Percentiles rank a stretch among this genome's conserved stretches.
phyloP scores from a whole-genome alignment of 2,797 vertebrate genomes.

The Carapus acus region DNA sequence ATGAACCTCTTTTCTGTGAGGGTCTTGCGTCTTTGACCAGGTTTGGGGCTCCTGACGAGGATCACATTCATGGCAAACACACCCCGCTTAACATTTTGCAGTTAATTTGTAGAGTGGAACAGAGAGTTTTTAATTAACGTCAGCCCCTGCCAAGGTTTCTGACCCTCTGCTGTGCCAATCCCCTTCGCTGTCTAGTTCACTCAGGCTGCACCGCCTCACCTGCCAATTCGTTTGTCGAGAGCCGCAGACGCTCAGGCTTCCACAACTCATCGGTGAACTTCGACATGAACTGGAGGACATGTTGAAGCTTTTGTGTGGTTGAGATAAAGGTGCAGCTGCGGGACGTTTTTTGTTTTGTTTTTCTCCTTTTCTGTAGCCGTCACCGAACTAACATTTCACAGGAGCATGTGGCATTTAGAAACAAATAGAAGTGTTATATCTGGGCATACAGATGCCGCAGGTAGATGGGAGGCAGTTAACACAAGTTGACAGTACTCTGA shows the following conservation, averaged over 20 bases:
- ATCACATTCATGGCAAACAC: slow-evolving; percentile 41
- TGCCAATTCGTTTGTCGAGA: slow-evolving; percentile 52
- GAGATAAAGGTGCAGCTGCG: slow-evolving; percentile 31
- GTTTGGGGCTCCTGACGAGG: slow-evolving; percentile 40
- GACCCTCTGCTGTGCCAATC: slow-evolving; percentile 33
- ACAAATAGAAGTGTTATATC: no score
- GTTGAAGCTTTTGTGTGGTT: slow-evolving; percentile 21
- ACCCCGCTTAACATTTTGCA: slow-evolving; percentile 63
- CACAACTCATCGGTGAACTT: slow-evolving; percentile 34
- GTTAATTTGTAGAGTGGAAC: slow-evolving; percentile 66
- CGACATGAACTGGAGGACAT: slow-evolving; percentile 29
- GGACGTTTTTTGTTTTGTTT: slow-evolving; percentile 25
- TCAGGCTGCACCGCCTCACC: slow-evolving; percentile 19
- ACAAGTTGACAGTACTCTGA: slow-evolving; percentile 9
- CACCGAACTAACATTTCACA: no score
- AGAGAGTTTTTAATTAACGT: slow-evolving; percentile 66
- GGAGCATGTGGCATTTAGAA: no score
- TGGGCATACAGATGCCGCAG: no score
- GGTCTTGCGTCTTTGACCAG: slow-evolving; percentile 35
- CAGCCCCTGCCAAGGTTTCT: slow-evolving; percentile 40
- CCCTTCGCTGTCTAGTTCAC: slow-evolving; percentile 13
- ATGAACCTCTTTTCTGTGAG: slow-evolving; percentile 63
- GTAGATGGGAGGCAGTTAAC: slow-evolving; percentile 22
- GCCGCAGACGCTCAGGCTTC: slow-evolving; percentile 32
- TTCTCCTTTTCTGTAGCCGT: no score